Evolutionary conservation across 2,797 vertebrate genomes (phyloP), one percentile per base, ranked within the genome.

Genomic region (Pangasius larnaudii): DNA sequence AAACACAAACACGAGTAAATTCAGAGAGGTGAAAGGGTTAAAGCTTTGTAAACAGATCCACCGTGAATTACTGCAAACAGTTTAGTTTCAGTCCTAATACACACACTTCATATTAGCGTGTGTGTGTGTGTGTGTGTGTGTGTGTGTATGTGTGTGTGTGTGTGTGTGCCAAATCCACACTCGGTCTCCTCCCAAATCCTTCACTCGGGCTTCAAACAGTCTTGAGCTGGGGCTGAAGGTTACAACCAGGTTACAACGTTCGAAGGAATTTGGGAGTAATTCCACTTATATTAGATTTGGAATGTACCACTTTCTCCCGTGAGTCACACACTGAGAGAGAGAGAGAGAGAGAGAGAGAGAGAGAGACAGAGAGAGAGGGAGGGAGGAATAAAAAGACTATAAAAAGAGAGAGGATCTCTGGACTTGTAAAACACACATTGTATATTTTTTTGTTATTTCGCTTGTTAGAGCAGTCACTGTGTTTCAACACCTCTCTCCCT

Each of bases 231-330:
- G 93, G 91, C 91, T 85, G 91, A 89, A 91, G 95, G 95, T 96
- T 96, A 95, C 86, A 90, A 91, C 89, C 93, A 94, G 95, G 95
- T 95, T 95, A 95, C 91, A 92, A 89, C 89, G 92, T 94, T 94
- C 93, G 92, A 92, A 92, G 94, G 94, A 95, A 95, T 95, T 95
- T 96, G 92, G 92, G 91, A 95, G 95, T 96, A 95, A 96, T 95
- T 95, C 94, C 94, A 88, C 92, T 93, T 93, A 95, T 96, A 95
- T 96, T 96, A 94, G 90, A 94, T 95, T 94, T 95, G 92, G 93
- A 94, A 89, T 88, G 84, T 84, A 86, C 92, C 91, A 88, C 91
- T 91, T 92, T 95, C 91, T 92, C 61, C 69, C n/a, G 63, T n/a
- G 85, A 87, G 84, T 80, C 84, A 77, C 58, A 83, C 24, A 63